Conservation (phyloP, 2,113 vertebrate species). For the western clawed frog (Xenopus tropicalis) region UCB_Xtro_10.0 CM004448.2:97793501-97794000, state of each 20-base stretch:
- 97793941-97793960: background rate
- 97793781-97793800: too few species aligned
- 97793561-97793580: background rate
- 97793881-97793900: constrained; percentile 34
- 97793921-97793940: background rate
- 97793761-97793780: background rate
- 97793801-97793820: background rate
- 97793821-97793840: background rate
- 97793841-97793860: background rate
- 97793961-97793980: constrained; percentile 15
- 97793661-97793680: constrained; percentile 17
- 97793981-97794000: too few species aligned
- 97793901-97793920: constrained; percentile 1
- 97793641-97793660: background rate
- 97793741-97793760: constrained; percentile 1
- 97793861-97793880: background rate
- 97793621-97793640: constrained; percentile 39
- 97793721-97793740: background rate
- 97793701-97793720: background rate
- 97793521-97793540: too few species aligned
- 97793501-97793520: too few species aligned
- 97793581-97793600: constrained; percentile 40
- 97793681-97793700: constrained; percentile 4
- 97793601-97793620: constrained; percentile 53
- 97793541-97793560: too few species aligned